Percentiles rank a stretch among this genome's conserved stretches.
Conservation (phyloP, 2,797 vertebrate species). For the Syngnathus acus region DNA sequence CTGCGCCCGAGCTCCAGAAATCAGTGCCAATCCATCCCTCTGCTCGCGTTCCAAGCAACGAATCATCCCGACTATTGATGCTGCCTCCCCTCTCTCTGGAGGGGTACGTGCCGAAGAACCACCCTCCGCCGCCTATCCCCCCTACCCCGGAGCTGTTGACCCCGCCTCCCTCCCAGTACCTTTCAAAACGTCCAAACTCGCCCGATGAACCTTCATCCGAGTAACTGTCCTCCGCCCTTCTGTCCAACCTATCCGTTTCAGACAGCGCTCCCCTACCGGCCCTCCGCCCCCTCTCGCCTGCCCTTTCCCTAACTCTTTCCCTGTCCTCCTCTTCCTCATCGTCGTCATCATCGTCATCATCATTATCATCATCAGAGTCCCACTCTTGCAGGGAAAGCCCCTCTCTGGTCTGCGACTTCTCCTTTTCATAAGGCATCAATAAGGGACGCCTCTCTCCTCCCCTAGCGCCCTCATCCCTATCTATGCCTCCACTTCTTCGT, state of each 20-base stretch:
- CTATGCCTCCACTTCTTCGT: conserved; percentile 62
- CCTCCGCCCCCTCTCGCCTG: conserved; percentile 52
- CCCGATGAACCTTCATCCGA: conserved; percentile 71
- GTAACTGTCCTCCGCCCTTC: conserved; percentile 61
- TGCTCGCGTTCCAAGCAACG: conserved; percentile 62
- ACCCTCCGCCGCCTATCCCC: conserved; percentile 72
- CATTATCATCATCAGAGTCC: conserved; percentile 70
- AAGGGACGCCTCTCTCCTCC: conserved; percentile 70
- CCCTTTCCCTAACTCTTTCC: conserved; percentile 44
- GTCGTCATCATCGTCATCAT: conserved; percentile 51
- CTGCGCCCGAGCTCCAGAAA: conserved; percentile 70
- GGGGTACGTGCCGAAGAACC: conserved; percentile 78
- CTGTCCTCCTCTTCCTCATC: conserved; percentile 52
- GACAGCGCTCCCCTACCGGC: conserved; percentile 63
- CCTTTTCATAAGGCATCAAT: conserved; percentile 71
- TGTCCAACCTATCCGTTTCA: conserved; percentile 60
- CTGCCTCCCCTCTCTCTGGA: conserved; percentile 76
- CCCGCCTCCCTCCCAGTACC: conserved; percentile 72
- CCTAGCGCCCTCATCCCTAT: conserved; percentile 57
- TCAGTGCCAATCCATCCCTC: conserved; percentile 70
- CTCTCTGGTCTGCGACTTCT: conserved; percentile 71
- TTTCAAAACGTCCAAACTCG: conserved; percentile 74
- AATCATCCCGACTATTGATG: conserved; percentile 74
- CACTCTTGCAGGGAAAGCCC: conserved; percentile 75
- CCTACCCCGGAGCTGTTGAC: conserved; percentile 60